phyloP scores from a whole-genome alignment of 2,888 invertebrate genomes.

The Rhagophthalmus giganteus region DNA sequence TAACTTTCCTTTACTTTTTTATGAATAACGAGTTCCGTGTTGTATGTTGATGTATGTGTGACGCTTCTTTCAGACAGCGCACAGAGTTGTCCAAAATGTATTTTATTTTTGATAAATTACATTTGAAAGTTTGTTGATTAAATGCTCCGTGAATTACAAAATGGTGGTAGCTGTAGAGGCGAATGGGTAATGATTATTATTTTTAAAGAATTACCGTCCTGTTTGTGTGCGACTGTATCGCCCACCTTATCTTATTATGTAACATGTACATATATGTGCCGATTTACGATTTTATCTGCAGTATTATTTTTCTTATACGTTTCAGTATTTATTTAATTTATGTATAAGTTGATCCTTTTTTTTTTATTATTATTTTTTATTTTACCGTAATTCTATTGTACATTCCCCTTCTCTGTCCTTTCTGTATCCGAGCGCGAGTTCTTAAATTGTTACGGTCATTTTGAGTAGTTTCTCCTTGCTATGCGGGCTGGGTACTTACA shows the following conservation, averaged over 20 bases:
- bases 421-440: too few relatives aligned
- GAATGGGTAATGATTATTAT: neutral
- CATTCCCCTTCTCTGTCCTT: too few relatives aligned
- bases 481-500: slow-evolving; percentile 23
- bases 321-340: slow-evolving; percentile 18
- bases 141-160: neutral
- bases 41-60: slow-evolving; percentile 9
- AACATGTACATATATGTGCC: slow-evolving; percentile 15
- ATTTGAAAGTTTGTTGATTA: neutral
- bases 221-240: slow-evolving; percentile 4
- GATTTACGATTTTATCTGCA: slow-evolving; percentile 17
- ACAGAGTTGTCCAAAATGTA: neutral
- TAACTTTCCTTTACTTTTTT: slow-evolving; percentile 25
- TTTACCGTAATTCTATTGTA: slow-evolving; percentile 6
- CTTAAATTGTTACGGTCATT: too few relatives aligned
- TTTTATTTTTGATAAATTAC: neutral
- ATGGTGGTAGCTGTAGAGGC: neutral
- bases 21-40: slow-evolving; percentile 16
- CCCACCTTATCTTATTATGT: slow-evolving; percentile 4
- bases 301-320: slow-evolving; percentile 24
- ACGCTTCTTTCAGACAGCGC: slow-evolving; percentile 2
- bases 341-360: neutral
- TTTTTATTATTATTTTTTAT: slow-evolving; percentile 3
- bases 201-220: slow-evolving; percentile 21
- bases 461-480: too few relatives aligned